Evolutionary conservation across 2,888 invertebrate species (phyloP).

Genomic region (Willowsia nigromaculata): DNA sequence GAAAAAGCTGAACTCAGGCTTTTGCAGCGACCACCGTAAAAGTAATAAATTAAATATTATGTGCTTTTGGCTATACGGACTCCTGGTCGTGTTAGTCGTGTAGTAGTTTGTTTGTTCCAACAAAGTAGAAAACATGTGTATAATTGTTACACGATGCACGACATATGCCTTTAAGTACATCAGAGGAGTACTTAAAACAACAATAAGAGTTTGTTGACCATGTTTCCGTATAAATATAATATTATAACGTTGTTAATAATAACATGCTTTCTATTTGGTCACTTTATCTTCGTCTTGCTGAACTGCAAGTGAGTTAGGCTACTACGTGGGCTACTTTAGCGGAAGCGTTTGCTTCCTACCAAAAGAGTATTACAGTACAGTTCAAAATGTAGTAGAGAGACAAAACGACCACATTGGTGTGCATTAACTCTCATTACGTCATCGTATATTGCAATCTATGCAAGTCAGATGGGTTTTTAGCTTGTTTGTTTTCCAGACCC

Average conservation of each 20-base stretch:
- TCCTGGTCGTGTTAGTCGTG: no score
- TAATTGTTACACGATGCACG: not conserved
- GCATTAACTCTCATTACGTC: conserved; percentile 60
- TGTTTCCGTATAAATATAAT: not conserved
- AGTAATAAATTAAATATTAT: conserved; percentile 61
- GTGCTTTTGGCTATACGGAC: conserved; percentile 37
- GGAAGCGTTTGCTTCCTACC: not conserved
- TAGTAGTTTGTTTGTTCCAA: not conserved
- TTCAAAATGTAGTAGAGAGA: not conserved
- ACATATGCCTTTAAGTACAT: not conserved
- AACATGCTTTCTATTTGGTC: not conserved
- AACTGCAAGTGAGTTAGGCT: not conserved
- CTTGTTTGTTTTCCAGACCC: conserved; percentile 51
- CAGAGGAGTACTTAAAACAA: not conserved
- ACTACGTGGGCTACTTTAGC: not conserved
- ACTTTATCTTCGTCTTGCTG: not conserved
- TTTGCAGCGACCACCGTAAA: conserved; percentile 6
- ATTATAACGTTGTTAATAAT: not conserved
- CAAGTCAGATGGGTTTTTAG: conserved; percentile 45
- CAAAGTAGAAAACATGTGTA: not conserved
- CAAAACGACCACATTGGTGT: conserved; percentile 10
- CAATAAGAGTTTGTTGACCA: conserved; percentile 5
- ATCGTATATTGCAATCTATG: conserved; percentile 67
- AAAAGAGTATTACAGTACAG: not conserved
- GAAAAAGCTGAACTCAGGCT: conserved; percentile 1